A percentile compares a stretch with the other conserved stretches of the same genome.
Conservation (phyloP, 2,113 vertebrate genomes). For the Potamarius usumacintae region DNA sequence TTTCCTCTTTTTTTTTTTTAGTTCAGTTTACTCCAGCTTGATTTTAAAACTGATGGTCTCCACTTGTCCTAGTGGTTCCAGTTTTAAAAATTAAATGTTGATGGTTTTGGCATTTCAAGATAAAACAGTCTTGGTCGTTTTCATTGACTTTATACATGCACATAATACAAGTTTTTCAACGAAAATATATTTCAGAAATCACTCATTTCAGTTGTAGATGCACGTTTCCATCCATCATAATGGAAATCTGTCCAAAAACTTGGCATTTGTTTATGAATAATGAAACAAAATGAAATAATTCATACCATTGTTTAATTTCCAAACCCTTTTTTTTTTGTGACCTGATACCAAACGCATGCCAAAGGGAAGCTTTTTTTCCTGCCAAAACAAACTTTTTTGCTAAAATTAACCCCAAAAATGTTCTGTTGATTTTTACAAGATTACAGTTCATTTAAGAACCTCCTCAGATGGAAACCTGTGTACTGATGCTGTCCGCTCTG, state of each 20-base stretch:
- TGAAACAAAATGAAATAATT: neutral
- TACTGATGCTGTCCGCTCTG: no score
- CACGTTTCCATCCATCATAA: neutral
- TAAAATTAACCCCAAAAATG: neutral
- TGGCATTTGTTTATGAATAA: neutral
- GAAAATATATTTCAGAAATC: no score
- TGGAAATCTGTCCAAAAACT: neutral
- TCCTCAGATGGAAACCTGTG: no score
- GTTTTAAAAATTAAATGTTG: neutral
- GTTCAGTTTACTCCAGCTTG: neutral
- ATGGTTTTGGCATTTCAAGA: no score
- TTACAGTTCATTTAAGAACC: neutral
- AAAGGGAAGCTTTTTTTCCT: neutral
- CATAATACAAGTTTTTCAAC: neutral
- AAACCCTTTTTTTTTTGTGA: no score
- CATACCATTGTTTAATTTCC: no score
- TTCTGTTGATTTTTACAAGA: neutral
- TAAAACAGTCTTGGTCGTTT: no score
- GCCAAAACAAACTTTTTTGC: neutral
- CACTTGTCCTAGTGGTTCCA: neutral
- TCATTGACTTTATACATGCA: no score
- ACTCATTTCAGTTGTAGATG: neutral
- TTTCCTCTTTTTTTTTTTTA: neutral
- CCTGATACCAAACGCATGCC: neutral
- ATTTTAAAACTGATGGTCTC: neutral